Percentiles rank a stretch among this genome's conserved stretches.
phyloP scores from a whole-genome alignment of 2,888 invertebrate species.

The Acronicta aceris region DNA sequence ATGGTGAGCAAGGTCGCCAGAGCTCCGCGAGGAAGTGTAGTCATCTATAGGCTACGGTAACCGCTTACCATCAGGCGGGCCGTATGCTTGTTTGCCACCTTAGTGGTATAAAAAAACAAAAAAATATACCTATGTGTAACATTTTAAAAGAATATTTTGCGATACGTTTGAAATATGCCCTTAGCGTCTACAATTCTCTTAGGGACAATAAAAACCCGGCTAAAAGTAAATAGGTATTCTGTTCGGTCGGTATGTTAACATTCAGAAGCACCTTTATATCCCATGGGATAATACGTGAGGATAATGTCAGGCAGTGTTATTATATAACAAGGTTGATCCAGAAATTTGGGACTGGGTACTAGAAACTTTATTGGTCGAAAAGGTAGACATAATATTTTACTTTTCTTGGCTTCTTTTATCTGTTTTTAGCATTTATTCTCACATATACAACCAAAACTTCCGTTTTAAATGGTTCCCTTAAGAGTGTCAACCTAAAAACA shows the following conservation, averaged over 20 bases:
- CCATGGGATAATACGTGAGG: slow-evolving; percentile 59
- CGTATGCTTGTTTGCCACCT: no score
- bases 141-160: slow-evolving; percentile 49
- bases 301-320: slow-evolving; percentile 56
- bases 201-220: slow-evolving; percentile 54
- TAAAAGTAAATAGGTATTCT: slow-evolving; percentile 61
- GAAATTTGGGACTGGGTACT: slow-evolving; percentile 35
- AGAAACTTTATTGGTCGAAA: slow-evolving; percentile 29
- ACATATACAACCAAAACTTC: no score
- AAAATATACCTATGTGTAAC: slow-evolving; percentile 24
- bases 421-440: background rate
- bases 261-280: slow-evolving; percentile 59
- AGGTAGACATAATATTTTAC: slow-evolving; percentile 15
- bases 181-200: slow-evolving; percentile 38
- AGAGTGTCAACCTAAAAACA: no score
- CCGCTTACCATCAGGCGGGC: no score
- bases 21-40: no score
- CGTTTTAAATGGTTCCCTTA: no score
- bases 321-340: slow-evolving; percentile 54
- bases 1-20: no score
- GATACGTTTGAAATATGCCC: slow-evolving; percentile 52
- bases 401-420: slow-evolving; percentile 7
- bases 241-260: slow-evolving; percentile 60
- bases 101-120: no score
- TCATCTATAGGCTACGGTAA: no score